These are phyloP conservation scores for Achlya flavicornis DNA, from an alignment of 2,888 invertebrate species.

Conservation along the genomic window DNA sequence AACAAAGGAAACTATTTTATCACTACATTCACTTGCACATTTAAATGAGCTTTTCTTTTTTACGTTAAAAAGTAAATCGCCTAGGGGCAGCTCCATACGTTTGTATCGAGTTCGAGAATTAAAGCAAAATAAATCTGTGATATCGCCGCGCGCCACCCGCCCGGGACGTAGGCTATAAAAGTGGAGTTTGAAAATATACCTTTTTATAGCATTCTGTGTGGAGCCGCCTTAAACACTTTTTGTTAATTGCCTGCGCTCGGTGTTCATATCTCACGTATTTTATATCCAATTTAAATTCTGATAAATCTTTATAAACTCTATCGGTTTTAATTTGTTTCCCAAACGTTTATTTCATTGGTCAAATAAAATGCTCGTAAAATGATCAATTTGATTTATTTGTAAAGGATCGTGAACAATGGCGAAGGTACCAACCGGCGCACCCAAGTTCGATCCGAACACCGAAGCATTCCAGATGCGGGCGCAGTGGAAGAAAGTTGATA, in stretches of 20 bases:
- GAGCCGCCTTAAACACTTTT: neutral
- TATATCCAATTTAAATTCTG: neutral
- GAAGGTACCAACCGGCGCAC: conserved; percentile 35
- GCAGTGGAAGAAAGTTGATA: conserved; percentile 74
- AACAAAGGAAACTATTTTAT: too few relatives aligned
- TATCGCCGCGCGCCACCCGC: too few relatives aligned
- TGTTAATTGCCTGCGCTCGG: neutral
- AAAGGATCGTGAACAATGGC: conserved; percentile 38
- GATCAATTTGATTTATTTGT: neutral
- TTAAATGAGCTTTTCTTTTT: too few relatives aligned
- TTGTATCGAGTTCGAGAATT: too few relatives aligned
- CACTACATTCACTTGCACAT: too few relatives aligned
- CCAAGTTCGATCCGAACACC: conserved; percentile 68
- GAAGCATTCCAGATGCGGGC: conserved; percentile 77
- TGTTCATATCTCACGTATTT: neutral
- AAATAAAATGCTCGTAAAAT: conserved; percentile 5
- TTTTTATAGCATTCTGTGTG: neutral
- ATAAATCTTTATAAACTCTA: neutral
- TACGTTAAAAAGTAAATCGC: too few relatives aligned
- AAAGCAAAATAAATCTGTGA: too few relatives aligned
- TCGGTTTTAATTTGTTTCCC: conserved; percentile 8
- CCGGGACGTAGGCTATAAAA: too few relatives aligned
- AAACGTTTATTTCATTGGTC: conserved; percentile 9
- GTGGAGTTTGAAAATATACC: too few relatives aligned
- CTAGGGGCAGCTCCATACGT: too few relatives aligned